phyloP scores from a whole-genome alignment of 2,797 vertebrate genomes.

The Dipus sagitta region DNA sequence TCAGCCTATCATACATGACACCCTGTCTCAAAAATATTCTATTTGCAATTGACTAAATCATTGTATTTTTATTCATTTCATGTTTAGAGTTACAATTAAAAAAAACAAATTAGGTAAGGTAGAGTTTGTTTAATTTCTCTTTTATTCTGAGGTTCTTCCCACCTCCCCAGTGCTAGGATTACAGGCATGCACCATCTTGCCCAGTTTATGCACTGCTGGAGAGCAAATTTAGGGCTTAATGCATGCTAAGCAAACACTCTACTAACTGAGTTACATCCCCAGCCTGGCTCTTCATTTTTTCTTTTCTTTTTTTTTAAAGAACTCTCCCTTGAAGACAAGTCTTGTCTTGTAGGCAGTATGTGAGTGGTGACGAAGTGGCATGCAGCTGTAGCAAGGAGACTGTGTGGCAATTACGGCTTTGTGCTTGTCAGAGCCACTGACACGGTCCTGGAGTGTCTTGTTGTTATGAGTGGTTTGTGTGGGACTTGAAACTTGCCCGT shows the following conservation, averaged over 20 bases:
- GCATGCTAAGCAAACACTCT: no score
- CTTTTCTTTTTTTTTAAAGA: no score
- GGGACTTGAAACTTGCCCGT: neutral
- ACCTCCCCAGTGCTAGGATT: no score
- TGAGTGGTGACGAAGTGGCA: neutral
- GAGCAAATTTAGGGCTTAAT: no score
- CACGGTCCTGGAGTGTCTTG: rapidly evolving
- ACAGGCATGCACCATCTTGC: no score
- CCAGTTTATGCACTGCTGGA: no score
- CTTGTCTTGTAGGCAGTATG: neutral
- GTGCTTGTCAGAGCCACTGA: neutral
- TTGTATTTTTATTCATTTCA: neutral
- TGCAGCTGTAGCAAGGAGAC: no score
- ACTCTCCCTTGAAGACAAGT: neutral
- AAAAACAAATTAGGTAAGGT: neutral
- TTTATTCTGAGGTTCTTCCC: conserved; percentile 11
- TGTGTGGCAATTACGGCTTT: neutral
- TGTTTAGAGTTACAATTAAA: conserved; percentile 2
- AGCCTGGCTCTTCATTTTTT: no score
- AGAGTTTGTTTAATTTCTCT: neutral
- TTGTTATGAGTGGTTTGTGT: neutral
- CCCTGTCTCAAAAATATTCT: neutral
- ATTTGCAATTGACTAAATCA: neutral
- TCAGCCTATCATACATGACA: no score
- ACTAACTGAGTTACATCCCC: no score